Evolutionary conservation across 2,113 vertebrate species (phyloP).

Genomic region (Ageneiosus marmoratus): DNA sequence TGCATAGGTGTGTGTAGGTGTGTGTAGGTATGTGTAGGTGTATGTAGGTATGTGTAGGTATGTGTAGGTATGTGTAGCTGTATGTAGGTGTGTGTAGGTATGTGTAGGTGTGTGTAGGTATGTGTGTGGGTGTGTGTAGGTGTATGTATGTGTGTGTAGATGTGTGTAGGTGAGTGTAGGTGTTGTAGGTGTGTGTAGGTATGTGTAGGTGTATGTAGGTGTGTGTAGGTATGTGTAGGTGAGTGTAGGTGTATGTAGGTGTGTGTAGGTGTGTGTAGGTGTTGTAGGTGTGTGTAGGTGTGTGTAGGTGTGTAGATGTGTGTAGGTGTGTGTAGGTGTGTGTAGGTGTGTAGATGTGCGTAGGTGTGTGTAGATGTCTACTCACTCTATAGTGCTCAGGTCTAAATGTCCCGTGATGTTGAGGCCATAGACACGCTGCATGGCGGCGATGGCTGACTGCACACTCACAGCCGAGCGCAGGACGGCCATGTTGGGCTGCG

Average conservation of each 20-base stretch:
- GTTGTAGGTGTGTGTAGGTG: neutral
- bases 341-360: conserved; percentile 17
- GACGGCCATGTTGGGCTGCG: conserved; percentile 80
- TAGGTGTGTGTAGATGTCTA: conserved; percentile 39
- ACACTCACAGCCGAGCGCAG: conserved; percentile 84
- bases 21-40: conserved; percentile 14
- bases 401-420: conserved; percentile 89
- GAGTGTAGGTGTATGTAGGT: too few relatives aligned
- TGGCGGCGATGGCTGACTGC: conserved; percentile 86
- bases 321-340: conserved; percentile 18
- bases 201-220: conserved; percentile 15
- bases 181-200: too few relatives aligned
- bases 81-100: too few relatives aligned
- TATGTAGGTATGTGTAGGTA: neutral
- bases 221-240: conserved; percentile 16
- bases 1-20: conserved; percentile 11
- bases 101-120: conserved; percentile 3
- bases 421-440: conserved; percentile 89
- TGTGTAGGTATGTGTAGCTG: conserved; percentile 20
- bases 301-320: conserved; percentile 11
- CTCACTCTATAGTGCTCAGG: conserved; percentile 88
- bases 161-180: conserved; percentile 19
- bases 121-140: conserved; percentile 20
- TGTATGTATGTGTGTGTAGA: too few relatives aligned
- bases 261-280: conserved; percentile 16